Evolutionary conservation across 2,888 invertebrate species (phyloP), one percentile per base, ranked within the genome.

Genomic region (Troides aeacus): DNA sequence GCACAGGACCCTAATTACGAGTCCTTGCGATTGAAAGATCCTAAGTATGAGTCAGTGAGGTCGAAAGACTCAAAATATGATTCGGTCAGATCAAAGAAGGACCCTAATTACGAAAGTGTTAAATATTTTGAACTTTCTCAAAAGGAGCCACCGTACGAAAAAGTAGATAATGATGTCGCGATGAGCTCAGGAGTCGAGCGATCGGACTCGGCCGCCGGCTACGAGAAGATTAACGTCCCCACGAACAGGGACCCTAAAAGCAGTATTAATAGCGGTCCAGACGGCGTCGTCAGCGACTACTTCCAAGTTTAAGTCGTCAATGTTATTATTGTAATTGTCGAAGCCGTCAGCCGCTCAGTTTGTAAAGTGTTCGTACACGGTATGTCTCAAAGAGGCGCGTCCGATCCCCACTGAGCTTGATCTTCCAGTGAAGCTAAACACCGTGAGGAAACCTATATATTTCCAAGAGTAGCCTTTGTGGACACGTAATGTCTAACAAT

Each of bases 41-140:
- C 96, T 0, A 96, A 96, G 82, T 96, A 96, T 78, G 96, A 96
- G 80, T 96, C 96, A 23, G 94, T 96, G 82, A 80, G 89, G 24
- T 90, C 89, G 21, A 89, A 81, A 69, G 81, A 79, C 59, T 90
- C 93, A 0, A 94, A 94, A 79, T 94, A 94, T 75, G 94, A 94
- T 74, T 94, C 94, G 21, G 94, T 94, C 1, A 88, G 88, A 72
- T 93, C 93, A 12, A 81, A 86, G 75, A 93, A 93, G 62, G 95
- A 97, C 90, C 96, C 96, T 0, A 97, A 97, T 82, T 97, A 97
- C 79, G 97, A 97, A 82, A 96, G 96, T 74, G 96, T 97, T 0
- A 95, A 95, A 75, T 96, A 96, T 85, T 93, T 95, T 77, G 95
- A 95, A 71, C 81, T 94, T 1, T 78, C 88, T 0, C 89, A 90